phyloP scores from a whole-genome alignment of 2,888 invertebrate species.

The Gymnocheta viridis region DNA sequence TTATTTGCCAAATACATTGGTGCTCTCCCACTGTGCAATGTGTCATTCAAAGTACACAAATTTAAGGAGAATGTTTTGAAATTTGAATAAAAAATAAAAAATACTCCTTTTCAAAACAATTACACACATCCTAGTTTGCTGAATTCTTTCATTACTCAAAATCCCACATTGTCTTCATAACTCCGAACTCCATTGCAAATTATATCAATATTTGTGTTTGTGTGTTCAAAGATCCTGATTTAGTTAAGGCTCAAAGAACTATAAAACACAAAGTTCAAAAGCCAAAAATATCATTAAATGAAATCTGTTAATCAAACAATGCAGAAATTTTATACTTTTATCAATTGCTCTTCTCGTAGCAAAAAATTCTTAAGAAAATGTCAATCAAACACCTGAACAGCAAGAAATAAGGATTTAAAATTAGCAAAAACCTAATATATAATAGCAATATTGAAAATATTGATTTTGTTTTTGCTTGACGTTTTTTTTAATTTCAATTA shows the following conservation, averaged over 20 bases:
- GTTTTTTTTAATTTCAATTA: not conserved
- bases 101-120: too few relatives aligned
- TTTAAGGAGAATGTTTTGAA: too few relatives aligned
- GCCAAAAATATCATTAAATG: not conserved
- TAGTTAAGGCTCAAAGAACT: not conserved
- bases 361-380: slow-evolving; percentile 1
- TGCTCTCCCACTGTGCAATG: too few relatives aligned
- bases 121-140: too few relatives aligned
- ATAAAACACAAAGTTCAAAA: slow-evolving; percentile 31
- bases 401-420: slow-evolving; percentile 20
- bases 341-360: not conserved
- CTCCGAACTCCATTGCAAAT: too few relatives aligned
- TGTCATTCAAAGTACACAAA: too few relatives aligned
- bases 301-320: slow-evolving; percentile 4
- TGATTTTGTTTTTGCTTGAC: not conserved
- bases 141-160: too few relatives aligned
- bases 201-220: not conserved
- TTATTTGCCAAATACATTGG: too few relatives aligned
- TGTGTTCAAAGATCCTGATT: not conserved
- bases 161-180: too few relatives aligned
- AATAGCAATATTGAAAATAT: slow-evolving; percentile 21
- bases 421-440: slow-evolving; percentile 2
- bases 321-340: not conserved
- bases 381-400: slow-evolving; percentile 27
- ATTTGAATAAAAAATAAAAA: too few relatives aligned